Evolutionary conservation across 1,140 invertebrate species (phyloP).

Genomic region (Cylas formicarius): DNA sequence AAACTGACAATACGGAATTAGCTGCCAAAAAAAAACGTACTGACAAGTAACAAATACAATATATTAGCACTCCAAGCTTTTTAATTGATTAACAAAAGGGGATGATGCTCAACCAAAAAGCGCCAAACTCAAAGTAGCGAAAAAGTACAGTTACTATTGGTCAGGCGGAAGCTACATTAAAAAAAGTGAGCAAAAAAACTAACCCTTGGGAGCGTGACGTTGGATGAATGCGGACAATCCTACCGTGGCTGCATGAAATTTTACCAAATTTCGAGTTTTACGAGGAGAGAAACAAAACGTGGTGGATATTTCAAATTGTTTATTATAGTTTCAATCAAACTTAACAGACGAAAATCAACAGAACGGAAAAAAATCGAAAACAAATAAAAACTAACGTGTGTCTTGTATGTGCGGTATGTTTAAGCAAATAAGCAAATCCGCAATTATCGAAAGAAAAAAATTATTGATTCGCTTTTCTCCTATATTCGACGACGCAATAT

Average conservation of each 20-base stretch:
- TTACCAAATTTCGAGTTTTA: constrained; percentile 6
- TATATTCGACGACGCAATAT: too few relatives aligned
- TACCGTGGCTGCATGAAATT: constrained; percentile 40
- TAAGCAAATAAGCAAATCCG: too few relatives aligned
- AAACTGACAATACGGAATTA: constrained; percentile 14
- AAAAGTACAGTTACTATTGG: constrained; percentile 13
- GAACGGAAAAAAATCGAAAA: constrained; percentile 21
- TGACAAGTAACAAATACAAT: constrained; percentile 30
- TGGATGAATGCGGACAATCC: constrained; percentile 39
- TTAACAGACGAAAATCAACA: constrained; percentile 20
- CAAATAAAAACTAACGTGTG: constrained; percentile 23
- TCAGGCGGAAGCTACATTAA: constrained; percentile 29
- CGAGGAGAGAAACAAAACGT: constrained; percentile 5
- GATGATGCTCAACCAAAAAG: constrained; percentile 11
- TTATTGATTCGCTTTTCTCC: too few relatives aligned
- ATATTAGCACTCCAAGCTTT: constrained; percentile 45
- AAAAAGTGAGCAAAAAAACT: constrained; percentile 31
- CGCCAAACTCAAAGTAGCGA: constrained; percentile 2
- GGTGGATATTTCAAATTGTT: constrained; percentile 16
- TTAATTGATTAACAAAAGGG: constrained; percentile 34
- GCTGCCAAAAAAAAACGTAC: constrained; percentile 22
- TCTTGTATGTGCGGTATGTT: too few relatives aligned
- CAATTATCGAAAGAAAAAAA: too few relatives aligned
- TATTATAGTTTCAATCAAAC: constrained; percentile 26
- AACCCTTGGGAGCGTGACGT: constrained; percentile 39